Evolutionary conservation across 2,113 vertebrate species (phyloP), one percentile per base, ranked within the genome.

Genomic region (Gymnorhina tibicen): DNA sequence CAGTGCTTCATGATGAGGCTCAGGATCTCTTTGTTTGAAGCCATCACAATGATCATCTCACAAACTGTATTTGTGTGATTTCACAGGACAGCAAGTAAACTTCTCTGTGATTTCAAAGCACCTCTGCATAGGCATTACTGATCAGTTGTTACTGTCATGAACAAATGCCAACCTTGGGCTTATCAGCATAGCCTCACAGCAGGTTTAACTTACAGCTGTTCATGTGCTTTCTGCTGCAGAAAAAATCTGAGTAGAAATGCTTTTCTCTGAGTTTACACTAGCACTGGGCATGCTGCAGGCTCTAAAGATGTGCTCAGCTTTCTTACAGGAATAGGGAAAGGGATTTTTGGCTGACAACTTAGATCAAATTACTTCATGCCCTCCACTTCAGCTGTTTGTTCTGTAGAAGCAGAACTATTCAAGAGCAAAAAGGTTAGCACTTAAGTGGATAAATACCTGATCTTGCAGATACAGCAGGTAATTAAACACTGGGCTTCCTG

Each of bases 401-500:
- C 83, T 91, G 52, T 68, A 77, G 39, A 80, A 90, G 75, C 68
- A 91, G 73, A 88, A 88, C 42, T 94, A 52, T 77, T 74, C 72
- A 96, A 96, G 90, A 88, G 56, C 95, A 84, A 67, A 90, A 87
- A 90, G 91, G 83, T 93, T 92, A 95, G 60, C 19, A 22, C 44
- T 81, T 86, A 84, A 55, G 60, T 93, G 70, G 55, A 77, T 88
- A 78, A 90, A 85, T 77, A 90, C 68, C 64, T 70, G 73, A 92
- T 93, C 44, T 83, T 93, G 92, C 93, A 86, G 64, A 91, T 84
- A 39, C 63, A 92, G 79, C 83, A 81, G 49, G 93, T 95, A 96
- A 95, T 86, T 75, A 92, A 91, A 95, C 80, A 44, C 94, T 60
- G 60, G 49, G 16, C 44, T 85, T 88, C 83, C 76, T 87, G 92